A percentile compares a stretch with the other conserved stretches of the same genome.
Conservation (phyloP, 2,888 invertebrate genomes). For the Rugalucina vietnamica region DNA sequence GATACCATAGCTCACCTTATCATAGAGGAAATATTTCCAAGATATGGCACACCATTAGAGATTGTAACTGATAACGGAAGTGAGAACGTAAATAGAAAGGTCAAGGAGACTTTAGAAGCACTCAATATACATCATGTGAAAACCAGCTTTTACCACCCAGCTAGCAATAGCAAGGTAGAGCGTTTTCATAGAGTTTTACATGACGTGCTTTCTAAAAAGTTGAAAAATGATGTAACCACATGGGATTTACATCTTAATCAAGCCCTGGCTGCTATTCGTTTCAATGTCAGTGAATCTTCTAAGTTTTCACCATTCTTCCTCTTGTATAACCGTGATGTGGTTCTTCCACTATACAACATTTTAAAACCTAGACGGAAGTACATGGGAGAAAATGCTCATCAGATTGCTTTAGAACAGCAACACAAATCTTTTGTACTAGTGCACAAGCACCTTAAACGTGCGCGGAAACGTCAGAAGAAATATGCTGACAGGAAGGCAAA, state of each 20-base stretch:
- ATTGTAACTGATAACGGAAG: too few species aligned
- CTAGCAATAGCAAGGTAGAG: too few species aligned
- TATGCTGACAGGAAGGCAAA: too few species aligned
- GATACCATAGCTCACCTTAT: too few species aligned
- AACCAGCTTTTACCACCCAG: too few species aligned
- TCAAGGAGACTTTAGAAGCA: background rate
- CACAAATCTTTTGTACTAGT: background rate
- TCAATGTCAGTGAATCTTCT: slow-evolving; percentile 41
- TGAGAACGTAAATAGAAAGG: background rate
- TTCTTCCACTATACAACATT: slow-evolving; percentile 51
- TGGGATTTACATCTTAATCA: background rate
- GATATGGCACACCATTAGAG: too few species aligned
- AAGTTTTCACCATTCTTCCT: slow-evolving; percentile 45
- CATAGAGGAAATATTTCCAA: too few species aligned
- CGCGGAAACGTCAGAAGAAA: too few species aligned
- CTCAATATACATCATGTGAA: background rate
- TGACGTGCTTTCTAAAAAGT: too few species aligned
- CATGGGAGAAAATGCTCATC: slow-evolving; percentile 43
- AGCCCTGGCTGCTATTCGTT: slow-evolving; percentile 29
- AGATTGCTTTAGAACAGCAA: slow-evolving; percentile 41
- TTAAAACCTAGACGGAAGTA: slow-evolving; percentile 44
- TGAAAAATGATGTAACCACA: background rate
- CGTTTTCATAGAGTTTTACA: too few species aligned
- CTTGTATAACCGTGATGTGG: slow-evolving; percentile 47
- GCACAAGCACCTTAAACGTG: background rate